Percentiles rank a stretch among this genome's conserved stretches.
Conservation (phyloP, 2,113 vertebrate species). For the Ailurus styani region DNA sequence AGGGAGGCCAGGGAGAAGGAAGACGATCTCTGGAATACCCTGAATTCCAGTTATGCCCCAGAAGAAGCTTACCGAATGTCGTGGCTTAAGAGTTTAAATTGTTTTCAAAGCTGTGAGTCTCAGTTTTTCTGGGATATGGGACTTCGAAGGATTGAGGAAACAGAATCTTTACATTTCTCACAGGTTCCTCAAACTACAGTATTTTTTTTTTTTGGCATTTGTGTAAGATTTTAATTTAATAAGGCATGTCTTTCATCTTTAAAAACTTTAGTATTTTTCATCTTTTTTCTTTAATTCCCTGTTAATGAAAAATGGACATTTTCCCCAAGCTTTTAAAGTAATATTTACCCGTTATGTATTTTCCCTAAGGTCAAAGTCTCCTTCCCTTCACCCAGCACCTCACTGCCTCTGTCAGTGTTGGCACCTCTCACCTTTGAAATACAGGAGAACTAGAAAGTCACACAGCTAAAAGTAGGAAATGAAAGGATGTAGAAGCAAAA, state of each 20-base stretch:
- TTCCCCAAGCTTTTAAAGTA: not conserved
- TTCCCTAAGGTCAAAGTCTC: not conserved
- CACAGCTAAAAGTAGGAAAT: not conserved
- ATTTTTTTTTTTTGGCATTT: not conserved
- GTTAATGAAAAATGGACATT: not conserved
- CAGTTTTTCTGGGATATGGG: not conserved
- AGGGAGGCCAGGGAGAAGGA: not conserved
- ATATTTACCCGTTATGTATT: not conserved
- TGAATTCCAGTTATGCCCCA: not conserved
- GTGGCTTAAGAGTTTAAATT: not conserved
- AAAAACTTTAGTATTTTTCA: constrained; percentile 8
- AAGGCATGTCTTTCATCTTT: not conserved
- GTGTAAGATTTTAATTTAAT: constrained; percentile 49
- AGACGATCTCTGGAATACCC: not conserved
- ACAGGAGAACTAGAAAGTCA: not conserved
- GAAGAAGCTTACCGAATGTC: not conserved
- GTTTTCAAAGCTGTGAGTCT: constrained; percentile 56
- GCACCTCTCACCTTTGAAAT: not conserved
- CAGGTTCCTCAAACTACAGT: not conserved
- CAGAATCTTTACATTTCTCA: constrained; percentile 27
- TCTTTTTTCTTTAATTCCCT: not conserved
- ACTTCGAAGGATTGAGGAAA: not conserved
- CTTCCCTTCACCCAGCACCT: not conserved
- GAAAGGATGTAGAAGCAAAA: not conserved
- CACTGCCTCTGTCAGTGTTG: not conserved